Evolutionary conservation across 2,113 vertebrate genomes (phyloP), one percentile per base, ranked within the genome.

Genomic region (Menura novaehollandiae): DNA sequence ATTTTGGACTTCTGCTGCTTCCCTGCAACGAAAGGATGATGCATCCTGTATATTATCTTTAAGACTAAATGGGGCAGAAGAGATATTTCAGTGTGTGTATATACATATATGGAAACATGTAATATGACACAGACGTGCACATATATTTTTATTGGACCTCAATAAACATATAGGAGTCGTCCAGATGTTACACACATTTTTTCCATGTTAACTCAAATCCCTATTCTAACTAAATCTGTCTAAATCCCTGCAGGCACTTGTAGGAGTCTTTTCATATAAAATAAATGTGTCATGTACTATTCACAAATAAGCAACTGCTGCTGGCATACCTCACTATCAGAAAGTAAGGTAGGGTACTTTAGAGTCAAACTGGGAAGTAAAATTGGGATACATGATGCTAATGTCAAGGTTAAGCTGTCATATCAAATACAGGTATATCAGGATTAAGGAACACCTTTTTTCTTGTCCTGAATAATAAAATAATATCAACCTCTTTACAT

Each of bases 321-420:
- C 37, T 64, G 55, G 59, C 35, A 72, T 53, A 35, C 13, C 41
- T 53, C 60, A 35, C 82, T 72, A 58, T n/a, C 15, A 33, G 28
- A 91, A 87, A 66, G 6, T 46, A 75, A 41, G 20, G 66, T 52
- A 89, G 22, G 13, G 30, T 84, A 88, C 85, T 90, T 69, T 74
- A 78, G 79, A 71, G 52, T 89, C 52, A 92, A 83, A 93, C 47
- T 22, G 43, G 56, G 41, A 94, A 86, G 64, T n/a, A 87, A 84
- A 77, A 87, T 78, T 81, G 71, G 47, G 86, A 87, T 87, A 87
- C 55, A 58, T 59, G 60, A 85, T 71, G 69, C n/a, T 71, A 93
- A 92, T 77, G 76, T 55, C 73, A 85, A 90, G 73, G 77, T 89
- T 89, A 96, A 88, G 35, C 17, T 94, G 91, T 96, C 90, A 60